Percentiles rank a stretch among this genome's conserved stretches.
These are phyloP conservation scores for Phalacrocorax brasilianus DNA, from an alignment of 2,113 vertebrate genomes.

Conservation along the genomic window DNA sequence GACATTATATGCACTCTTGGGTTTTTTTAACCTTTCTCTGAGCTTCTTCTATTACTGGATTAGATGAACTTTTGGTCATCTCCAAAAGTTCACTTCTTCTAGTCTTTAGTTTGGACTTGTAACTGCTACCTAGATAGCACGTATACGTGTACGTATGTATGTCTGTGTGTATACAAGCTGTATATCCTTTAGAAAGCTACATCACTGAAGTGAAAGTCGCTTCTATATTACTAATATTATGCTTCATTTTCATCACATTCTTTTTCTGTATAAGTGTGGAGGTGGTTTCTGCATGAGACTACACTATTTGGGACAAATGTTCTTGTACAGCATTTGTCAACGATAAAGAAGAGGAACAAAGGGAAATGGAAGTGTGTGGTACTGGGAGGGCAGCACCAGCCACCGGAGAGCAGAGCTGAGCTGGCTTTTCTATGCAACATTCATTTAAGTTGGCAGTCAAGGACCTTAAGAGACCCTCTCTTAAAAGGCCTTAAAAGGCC, in stretches of 20 bases:
- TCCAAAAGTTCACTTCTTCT: background rate
- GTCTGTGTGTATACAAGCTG: background rate
- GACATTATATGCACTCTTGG: background rate
- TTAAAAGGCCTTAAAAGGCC: background rate
- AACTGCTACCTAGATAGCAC: background rate
- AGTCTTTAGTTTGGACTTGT: background rate
- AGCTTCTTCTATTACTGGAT: background rate
- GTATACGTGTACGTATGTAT: background rate
- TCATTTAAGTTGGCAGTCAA: slow-evolving; percentile 28
- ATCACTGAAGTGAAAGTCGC: background rate
- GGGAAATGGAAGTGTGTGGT: background rate
- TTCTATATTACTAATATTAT: background rate
- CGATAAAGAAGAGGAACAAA: background rate
- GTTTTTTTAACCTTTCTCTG: background rate
- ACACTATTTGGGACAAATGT: background rate
- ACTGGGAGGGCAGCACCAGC: background rate
- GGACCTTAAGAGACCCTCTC: background rate
- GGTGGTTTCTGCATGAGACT: background rate
- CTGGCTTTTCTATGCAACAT: background rate
- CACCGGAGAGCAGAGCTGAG: background rate
- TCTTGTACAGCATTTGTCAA: background rate
- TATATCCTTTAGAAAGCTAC: background rate
- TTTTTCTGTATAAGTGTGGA: background rate
- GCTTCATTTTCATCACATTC: background rate
- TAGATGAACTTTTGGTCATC: background rate